These are phyloP conservation scores for Sitta europaea DNA, from an alignment of 2,113 vertebrate genomes.

Conservation along the genomic window DNA sequence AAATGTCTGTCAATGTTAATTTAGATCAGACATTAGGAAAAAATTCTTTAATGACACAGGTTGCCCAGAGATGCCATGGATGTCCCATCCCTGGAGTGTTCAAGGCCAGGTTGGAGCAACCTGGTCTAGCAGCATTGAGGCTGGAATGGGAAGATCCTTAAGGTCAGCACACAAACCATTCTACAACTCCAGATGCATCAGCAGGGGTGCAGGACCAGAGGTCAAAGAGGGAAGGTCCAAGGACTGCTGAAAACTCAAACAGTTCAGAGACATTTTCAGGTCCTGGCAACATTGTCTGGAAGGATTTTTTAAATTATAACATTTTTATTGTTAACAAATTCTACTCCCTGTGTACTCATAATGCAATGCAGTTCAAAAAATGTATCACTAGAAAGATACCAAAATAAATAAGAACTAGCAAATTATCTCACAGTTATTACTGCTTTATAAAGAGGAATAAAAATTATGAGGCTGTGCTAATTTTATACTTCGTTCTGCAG, in stretches of 20 bases:
- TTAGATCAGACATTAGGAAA: background rate
- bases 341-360: background rate
- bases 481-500: conserved; percentile 40
- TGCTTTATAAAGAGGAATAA: background rate
- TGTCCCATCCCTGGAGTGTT: background rate
- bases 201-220: background rate
- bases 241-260: background rate
- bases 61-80: background rate
- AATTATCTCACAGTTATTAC: background rate
- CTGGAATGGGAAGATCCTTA: background rate
- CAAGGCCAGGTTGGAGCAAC: background rate
- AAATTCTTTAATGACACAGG: background rate
- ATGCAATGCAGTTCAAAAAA: background rate
- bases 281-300: background rate
- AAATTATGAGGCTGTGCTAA: conserved; percentile 23
- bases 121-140: background rate
- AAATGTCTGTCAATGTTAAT: background rate
- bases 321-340: background rate
- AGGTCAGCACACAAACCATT: background rate
- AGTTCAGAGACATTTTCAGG: background rate
- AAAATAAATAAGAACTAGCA: background rate
- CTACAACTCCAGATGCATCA: background rate
- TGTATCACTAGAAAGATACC: background rate
- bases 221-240: background rate
- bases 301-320: background rate